A percentile compares a stretch with the other conserved stretches of the same genome.
Conservation (phyloP, 1,140 invertebrate species). For the Drepana arcuata region DNA sequence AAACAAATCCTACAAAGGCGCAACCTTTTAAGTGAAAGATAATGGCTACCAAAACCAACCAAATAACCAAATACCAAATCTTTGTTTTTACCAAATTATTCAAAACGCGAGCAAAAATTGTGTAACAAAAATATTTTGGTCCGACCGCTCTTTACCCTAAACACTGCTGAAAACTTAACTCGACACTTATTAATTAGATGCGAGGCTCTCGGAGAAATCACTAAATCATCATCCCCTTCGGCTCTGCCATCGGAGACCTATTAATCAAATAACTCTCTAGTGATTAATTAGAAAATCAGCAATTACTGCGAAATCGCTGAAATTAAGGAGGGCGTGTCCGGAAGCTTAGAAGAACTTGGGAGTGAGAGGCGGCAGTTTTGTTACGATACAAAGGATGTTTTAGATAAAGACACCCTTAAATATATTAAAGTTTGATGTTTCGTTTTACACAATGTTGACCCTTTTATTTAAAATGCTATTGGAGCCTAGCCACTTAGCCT, state of each 20-base stretch:
- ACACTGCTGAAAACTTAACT: no score
- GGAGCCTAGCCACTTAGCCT: no score
- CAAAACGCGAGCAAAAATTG: no score
- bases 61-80: slow-evolving; percentile 4
- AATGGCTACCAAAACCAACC: background rate
- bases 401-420: background rate
- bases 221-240: slow-evolving; percentile 42
- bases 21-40: background rate
- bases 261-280: slow-evolving; percentile 60
- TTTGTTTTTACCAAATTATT: slow-evolving; percentile 7
- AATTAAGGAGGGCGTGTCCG: slow-evolving; percentile 16
- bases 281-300: slow-evolving; percentile 66
- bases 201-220: slow-evolving; percentile 36
- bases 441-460: no score
- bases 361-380: background rate
- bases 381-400: background rate
- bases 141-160: no score
- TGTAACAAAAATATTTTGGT: no score
- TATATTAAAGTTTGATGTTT: background rate
- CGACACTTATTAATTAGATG: slow-evolving; percentile 30
- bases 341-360: background rate
- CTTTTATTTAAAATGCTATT: no score
- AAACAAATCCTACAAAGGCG: background rate
- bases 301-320: slow-evolving; percentile 43
- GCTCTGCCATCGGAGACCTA: slow-evolving; percentile 38